Conservation (phyloP, 2,113 vertebrate species). For the Colaptes auratus region DNA sequence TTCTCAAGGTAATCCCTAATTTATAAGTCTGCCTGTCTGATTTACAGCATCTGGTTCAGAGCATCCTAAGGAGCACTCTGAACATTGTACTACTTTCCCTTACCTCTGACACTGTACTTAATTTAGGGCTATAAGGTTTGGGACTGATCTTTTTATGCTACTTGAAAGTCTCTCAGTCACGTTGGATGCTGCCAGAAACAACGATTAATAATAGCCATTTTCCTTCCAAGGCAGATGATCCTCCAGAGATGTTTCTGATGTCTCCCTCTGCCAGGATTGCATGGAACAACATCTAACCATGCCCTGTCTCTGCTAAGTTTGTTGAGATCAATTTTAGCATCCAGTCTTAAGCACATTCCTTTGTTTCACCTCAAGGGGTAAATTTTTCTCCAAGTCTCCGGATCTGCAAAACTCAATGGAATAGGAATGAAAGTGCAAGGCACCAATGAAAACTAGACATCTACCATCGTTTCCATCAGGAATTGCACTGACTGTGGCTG, state of each 20-base stretch:
- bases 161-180: not conserved
- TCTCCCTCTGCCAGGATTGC: constrained; percentile 20
- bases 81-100: not conserved
- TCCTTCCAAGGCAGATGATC: not conserved
- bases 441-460: not conserved
- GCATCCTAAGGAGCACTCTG: not conserved
- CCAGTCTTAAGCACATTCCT: not conserved
- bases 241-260: not conserved
- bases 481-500: constrained; percentile 18
- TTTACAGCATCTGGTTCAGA: not conserved
- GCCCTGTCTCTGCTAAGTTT: not conserved
- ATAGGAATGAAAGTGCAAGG: not conserved
- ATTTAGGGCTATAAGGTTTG: not conserved
- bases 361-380: not conserved
- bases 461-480: not conserved
- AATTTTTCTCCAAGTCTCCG: not conserved
- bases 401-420: not conserved
- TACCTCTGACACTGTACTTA: not conserved
- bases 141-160: not conserved
- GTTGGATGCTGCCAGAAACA: not conserved
- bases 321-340: not conserved
- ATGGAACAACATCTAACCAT: not conserved
- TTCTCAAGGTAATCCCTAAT: constrained; percentile 4
- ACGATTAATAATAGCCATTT: not conserved
- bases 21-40: not conserved